These are phyloP conservation scores for Enteromius anoplus DNA, from an alignment of 2,797 vertebrate species.

Conservation along the genomic window DNA sequence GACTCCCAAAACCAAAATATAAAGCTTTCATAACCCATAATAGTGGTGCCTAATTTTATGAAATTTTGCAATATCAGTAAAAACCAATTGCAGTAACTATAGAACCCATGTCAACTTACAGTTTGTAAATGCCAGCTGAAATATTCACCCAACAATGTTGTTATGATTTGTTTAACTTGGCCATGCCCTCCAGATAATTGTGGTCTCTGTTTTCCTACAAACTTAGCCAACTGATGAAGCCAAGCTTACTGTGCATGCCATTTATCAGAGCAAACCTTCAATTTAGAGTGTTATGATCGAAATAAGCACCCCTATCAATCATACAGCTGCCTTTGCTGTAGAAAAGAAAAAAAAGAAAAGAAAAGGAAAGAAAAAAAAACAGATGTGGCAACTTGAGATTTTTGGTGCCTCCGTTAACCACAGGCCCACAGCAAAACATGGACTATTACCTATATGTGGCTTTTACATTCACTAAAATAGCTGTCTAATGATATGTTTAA, in stretches of 20 bases:
- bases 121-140: neutral
- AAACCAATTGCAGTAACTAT: neutral
- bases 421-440: constrained; percentile 8
- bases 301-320: constrained; percentile 12
- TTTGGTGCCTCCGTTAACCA: constrained; percentile 13
- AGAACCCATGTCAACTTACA: neutral
- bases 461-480: constrained; percentile 10
- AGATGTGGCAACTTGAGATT: constrained; percentile 6
- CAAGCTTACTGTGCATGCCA: constrained; percentile 1
- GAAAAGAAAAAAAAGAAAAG: neutral
- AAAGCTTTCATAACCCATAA: too few relatives aligned
- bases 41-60: neutral
- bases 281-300: constrained; percentile 8
- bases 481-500: constrained; percentile 17
- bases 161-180: neutral
- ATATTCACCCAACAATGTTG: neutral
- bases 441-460: constrained; percentile 19
- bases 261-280: constrained; percentile 26
- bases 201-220: neutral
- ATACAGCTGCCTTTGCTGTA: neutral
- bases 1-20: too few relatives aligned
- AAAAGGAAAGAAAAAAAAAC: neutral
- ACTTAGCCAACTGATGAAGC: neutral
- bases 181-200: constrained; percentile 9
- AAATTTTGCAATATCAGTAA: neutral